Evolutionary conservation across 2,888 invertebrate genomes (phyloP).

Genomic region (Morpho achilles): DNA sequence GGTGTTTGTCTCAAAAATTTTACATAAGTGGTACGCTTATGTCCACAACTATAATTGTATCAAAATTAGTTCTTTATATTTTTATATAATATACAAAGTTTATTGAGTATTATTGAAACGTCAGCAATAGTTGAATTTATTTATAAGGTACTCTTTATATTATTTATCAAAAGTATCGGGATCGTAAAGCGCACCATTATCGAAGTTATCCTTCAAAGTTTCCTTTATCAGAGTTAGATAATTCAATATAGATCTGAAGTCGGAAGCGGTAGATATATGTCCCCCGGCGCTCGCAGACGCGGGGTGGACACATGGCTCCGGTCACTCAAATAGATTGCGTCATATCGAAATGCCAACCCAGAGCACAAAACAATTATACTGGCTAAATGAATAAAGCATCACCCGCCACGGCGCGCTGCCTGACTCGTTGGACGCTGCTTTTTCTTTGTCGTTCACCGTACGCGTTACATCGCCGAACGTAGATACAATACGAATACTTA

Average conservation of each 20-base stretch:
- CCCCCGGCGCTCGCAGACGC: conserved; percentile 35
- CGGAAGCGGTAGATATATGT: conserved; percentile 39
- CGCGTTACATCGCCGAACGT: conserved; percentile 64
- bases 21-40: no score
- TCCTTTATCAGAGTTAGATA: conserved; percentile 46
- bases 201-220: conserved; percentile 33
- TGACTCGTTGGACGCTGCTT: conserved; percentile 49
- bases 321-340: conserved; percentile 73
- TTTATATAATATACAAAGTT: no score
- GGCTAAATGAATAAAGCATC: conserved; percentile 69
- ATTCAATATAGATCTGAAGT: conserved; percentile 46
- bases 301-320: conserved; percentile 50
- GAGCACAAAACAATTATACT: conserved; percentile 66
- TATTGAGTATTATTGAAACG: neutral
- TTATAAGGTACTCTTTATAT: neutral
- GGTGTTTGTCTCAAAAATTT: no score
- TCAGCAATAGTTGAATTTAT: neutral
- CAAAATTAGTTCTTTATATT: no score
- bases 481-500: conserved; percentile 69
- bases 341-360: conserved; percentile 60
- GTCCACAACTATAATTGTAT: no score
- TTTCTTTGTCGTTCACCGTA: conserved; percentile 69
- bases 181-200: conserved; percentile 12
- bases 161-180: conserved; percentile 4
- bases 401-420: conserved; percentile 43